A percentile compares a stretch with the other conserved stretches of the same genome.
These are phyloP conservation scores for Drosophila sordidapex DNA, from an alignment of 2,888 invertebrate genomes.

Conservation along the genomic window DNA sequence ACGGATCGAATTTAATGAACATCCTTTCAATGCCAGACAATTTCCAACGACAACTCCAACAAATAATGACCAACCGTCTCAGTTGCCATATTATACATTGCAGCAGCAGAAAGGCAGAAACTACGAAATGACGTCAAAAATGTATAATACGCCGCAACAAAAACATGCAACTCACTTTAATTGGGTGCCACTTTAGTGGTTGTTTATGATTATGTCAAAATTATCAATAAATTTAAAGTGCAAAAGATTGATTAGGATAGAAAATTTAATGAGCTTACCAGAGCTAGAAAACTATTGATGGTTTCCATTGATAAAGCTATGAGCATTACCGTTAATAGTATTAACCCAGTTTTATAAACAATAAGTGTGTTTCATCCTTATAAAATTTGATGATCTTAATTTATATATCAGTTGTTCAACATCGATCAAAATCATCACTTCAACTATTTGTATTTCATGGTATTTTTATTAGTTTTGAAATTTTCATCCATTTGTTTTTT, in stretches of 20 bases:
- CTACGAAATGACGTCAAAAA: not conserved
- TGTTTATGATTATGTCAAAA: not conserved
- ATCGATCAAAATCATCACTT: not conserved
- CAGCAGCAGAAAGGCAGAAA: not conserved
- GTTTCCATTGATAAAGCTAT: conserved; percentile 14
- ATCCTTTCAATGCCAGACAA: not conserved
- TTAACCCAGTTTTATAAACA: conserved; percentile 7
- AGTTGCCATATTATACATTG: not conserved
- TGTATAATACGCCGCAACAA: not conserved
- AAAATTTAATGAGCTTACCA: not conserved
- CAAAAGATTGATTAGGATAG: conserved; percentile 2
- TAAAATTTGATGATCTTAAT: not conserved
- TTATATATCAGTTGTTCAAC: too few species aligned
- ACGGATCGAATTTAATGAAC: conserved; percentile 34
- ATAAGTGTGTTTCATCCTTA: not conserved
- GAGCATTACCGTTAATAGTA: conserved; percentile 20
- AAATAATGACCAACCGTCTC: not conserved
- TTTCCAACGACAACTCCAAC: not conserved
- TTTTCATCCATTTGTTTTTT: conserved; percentile 39
- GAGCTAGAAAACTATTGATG: conserved; percentile 31
- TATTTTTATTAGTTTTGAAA: conserved; percentile 58
- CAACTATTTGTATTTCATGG: conserved; percentile 25
- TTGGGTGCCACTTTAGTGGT: conserved; percentile 29
- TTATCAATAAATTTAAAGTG: conserved; percentile 27
- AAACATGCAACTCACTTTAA: conserved; percentile 16